A percentile compares a stretch with the other conserved stretches of the same genome.
These are phyloP conservation scores for Caenorhabditis imperialis DNA, from an alignment of 2,888 invertebrate genomes.

Conservation along the genomic window DNA sequence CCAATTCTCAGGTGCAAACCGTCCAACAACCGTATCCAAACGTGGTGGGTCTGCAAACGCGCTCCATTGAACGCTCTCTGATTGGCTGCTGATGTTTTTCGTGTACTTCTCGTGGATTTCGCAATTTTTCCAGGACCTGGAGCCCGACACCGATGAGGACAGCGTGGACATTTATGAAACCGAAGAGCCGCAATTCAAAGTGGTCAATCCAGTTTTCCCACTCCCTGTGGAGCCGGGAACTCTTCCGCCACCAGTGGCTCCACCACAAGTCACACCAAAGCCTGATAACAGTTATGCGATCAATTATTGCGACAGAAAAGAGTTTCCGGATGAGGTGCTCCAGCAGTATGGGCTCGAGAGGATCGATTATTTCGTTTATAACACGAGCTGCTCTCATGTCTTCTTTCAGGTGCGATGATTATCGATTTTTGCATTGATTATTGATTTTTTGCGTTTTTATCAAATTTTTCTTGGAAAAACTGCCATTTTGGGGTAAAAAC, in stretches of 20 bases:
- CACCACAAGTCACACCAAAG: conserved; percentile 44
- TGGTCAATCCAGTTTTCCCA: conserved; percentile 45
- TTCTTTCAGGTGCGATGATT: conserved; percentile 69
- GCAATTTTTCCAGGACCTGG: conserved; percentile 6
- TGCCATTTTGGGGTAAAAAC: too few species aligned
- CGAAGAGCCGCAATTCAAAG: conserved; percentile 50
- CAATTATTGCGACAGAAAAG: conserved; percentile 71
- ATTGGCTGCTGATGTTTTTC: background rate
- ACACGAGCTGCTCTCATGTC: conserved; percentile 70
- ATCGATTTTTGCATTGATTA: background rate
- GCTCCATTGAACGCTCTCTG: background rate
- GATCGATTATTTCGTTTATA: conserved; percentile 76
- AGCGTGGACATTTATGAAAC: conserved; percentile 38
- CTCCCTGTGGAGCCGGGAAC: conserved; percentile 18
- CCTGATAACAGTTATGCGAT: conserved; percentile 66
- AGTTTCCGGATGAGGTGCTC: conserved; percentile 66
- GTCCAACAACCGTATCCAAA: conserved; percentile 24
- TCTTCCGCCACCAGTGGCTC: conserved; percentile 33
- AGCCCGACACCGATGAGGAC: conserved; percentile 37
- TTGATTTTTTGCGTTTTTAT: too few species aligned
- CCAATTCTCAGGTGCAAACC: conserved; percentile 1
- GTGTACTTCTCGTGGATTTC: background rate
- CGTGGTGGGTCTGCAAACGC: conserved; percentile 13
- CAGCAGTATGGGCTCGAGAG: conserved; percentile 65
- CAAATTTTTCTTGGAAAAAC: too few species aligned